Conservation (phyloP, 2,888 invertebrate genomes). For the Chloroclysta siterata region DNA sequence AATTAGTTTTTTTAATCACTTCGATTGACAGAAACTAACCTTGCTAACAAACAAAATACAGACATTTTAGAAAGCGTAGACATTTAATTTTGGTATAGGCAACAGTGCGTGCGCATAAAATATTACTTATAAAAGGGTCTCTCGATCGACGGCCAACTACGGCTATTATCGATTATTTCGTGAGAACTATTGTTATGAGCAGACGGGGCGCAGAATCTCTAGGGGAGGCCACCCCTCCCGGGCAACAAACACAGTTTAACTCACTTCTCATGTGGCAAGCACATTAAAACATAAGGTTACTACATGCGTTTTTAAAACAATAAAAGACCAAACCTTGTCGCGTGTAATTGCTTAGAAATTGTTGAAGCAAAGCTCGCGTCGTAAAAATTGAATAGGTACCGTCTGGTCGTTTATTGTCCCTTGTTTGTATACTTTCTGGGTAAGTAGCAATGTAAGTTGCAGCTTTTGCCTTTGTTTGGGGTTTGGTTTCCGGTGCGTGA, state of each 20-base stretch:
- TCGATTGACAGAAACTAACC: no score
- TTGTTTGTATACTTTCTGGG: constrained; percentile 24
- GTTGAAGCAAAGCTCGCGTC: constrained; percentile 20
- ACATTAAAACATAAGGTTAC: constrained; percentile 27
- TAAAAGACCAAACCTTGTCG: constrained; percentile 23
- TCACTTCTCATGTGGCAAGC: constrained; percentile 31
- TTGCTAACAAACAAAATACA: no score
- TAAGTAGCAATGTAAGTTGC: constrained; percentile 14
- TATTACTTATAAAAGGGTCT: constrained; percentile 36
- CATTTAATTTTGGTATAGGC: neutral
- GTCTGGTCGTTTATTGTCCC: constrained; percentile 26
- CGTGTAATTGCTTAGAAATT: constrained; percentile 27
- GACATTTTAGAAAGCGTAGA: no score
- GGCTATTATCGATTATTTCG: constrained; percentile 73
- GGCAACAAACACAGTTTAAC: constrained; percentile 23
- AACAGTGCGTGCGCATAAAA: constrained; percentile 51
- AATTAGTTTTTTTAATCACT: no score
- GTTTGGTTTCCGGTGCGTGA: constrained; percentile 33
- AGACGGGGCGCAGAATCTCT: constrained; percentile 73
- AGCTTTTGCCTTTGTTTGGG: constrained; percentile 16
- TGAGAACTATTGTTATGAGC: constrained; percentile 78
- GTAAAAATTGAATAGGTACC: constrained; percentile 27
- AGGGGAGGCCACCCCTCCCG: constrained; percentile 61
- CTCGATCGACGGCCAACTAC: constrained; percentile 43
- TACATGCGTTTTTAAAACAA: constrained; percentile 23